Evolutionary conservation across 37 sponge, comb jelly and placozoan species (phyloP).

Genomic region (Trichoplax adhaerens): DNA sequence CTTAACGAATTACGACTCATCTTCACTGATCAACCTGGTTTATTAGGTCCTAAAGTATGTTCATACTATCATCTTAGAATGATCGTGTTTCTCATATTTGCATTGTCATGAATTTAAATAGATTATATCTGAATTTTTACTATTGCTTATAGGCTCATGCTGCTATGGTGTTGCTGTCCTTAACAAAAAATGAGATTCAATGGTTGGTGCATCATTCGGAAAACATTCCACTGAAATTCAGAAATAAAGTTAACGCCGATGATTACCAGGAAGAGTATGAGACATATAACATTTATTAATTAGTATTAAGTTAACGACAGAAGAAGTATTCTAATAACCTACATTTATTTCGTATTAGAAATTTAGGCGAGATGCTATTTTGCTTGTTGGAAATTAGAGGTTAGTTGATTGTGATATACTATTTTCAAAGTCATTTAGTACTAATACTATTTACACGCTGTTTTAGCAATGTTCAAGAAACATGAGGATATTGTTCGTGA

Average conservation of each 20-base stretch:
- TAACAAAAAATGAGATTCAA: constrained; percentile 67
- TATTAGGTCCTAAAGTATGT: constrained; percentile 71
- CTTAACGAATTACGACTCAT: constrained; percentile 52
- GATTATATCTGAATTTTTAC: neutral
- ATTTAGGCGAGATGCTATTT: constrained; percentile 63
- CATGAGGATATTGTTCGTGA: too few species aligned
- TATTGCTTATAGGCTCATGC: constrained; percentile 28
- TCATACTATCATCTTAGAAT: too few species aligned
- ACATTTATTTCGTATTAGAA: neutral
- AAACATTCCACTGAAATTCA: constrained; percentile 32
- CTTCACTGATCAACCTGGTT: constrained; percentile 65
- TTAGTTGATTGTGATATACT: neutral
- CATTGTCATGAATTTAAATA: too few species aligned
- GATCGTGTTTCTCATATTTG: too few species aligned
- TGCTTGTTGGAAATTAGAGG: constrained; percentile 36
- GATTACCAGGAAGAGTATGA: constrained; percentile 45
- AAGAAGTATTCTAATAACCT: too few species aligned
- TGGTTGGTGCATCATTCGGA: constrained; percentile 64
- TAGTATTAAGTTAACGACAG: too few species aligned
- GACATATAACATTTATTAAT: neutral
- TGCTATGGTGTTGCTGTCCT: constrained; percentile 38
- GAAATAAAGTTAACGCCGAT: constrained; percentile 40
- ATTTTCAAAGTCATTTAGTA: too few species aligned
- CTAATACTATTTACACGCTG: too few species aligned
- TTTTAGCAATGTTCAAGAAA: too few species aligned